These are phyloP conservation scores for Copidosoma aretas DNA, from an alignment of 2,888 invertebrate genomes.

Conservation along the genomic window DNA sequence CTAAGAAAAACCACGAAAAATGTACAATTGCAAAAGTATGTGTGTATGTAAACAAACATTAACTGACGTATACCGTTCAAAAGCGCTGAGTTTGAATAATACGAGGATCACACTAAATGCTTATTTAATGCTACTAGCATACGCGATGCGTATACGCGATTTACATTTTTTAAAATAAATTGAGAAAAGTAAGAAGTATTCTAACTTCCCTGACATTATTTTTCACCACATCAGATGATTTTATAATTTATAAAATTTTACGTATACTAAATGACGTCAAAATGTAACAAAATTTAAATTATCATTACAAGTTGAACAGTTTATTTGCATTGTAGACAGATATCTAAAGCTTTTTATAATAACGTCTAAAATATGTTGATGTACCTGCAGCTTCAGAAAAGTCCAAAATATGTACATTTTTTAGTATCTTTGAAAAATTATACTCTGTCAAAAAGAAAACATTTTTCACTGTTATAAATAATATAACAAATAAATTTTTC, in stretches of 20 bases:
- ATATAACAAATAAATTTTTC: not conserved
- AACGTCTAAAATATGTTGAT: not conserved
- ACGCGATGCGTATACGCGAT: constrained; percentile 29
- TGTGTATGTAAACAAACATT: not conserved
- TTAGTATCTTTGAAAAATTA: not conserved
- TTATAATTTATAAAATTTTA: too few species aligned
- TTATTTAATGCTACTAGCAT: not conserved
- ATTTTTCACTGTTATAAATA: too few species aligned
- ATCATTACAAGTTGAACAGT: not conserved
- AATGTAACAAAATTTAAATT: constrained; percentile 13
- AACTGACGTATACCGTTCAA: not conserved
- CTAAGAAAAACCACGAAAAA: too few species aligned
- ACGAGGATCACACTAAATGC: too few species aligned
- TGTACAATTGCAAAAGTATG: too few species aligned
- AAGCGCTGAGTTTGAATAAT: not conserved
- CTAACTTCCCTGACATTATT: constrained; percentile 15
- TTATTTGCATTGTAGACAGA: constrained; percentile 23
- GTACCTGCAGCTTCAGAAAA: not conserved
- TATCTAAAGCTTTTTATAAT: not conserved
- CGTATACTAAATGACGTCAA: too few species aligned
- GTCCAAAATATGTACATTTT: not conserved
- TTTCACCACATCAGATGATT: too few species aligned
- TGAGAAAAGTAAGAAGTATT: too few species aligned
- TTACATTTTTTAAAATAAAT: constrained; percentile 2
- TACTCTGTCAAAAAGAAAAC: not conserved